phyloP scores from a whole-genome alignment of 2,113 vertebrate genomes.

The Anseranas semipalmata region DNA sequence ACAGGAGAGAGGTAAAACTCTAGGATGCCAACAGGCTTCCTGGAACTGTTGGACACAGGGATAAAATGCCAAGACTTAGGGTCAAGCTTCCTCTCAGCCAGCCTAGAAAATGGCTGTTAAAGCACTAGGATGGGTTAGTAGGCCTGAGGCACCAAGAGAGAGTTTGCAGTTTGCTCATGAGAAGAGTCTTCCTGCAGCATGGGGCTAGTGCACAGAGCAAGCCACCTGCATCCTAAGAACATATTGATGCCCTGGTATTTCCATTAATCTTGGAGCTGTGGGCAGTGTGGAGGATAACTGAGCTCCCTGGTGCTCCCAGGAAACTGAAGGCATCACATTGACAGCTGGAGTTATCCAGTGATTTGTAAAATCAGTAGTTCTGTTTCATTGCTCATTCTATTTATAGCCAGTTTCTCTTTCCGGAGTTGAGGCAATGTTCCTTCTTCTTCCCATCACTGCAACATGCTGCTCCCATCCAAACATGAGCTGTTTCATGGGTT shows the following conservation, averaged over 20 bases:
- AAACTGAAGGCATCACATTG: not conserved
- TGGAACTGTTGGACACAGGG: not conserved
- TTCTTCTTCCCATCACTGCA: not conserved
- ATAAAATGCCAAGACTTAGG: not conserved
- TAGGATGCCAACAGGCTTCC: not conserved
- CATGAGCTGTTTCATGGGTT: not conserved
- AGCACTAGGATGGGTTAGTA: not conserved
- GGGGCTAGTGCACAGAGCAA: accelerated
- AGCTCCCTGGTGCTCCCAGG: not conserved
- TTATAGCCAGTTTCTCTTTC: not conserved
- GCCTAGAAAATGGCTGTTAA: not conserved
- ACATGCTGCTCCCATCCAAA: not conserved
- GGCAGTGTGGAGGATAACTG: not conserved
- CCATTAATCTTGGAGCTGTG: not conserved
- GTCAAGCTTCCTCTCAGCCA: not conserved
- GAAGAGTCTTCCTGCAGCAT: not conserved
- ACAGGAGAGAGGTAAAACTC: not conserved
- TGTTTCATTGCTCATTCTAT: not conserved
- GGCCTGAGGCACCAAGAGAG: not conserved
- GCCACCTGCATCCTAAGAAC: not conserved
- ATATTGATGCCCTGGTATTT: not conserved
- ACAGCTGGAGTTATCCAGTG: not conserved
- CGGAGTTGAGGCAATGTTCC: not conserved
- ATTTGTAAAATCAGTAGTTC: not conserved
- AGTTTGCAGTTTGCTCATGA: not conserved